Evolutionary conservation across 2,797 vertebrate species (phyloP).

Genomic region (Apogon hyalosoma): DNA sequence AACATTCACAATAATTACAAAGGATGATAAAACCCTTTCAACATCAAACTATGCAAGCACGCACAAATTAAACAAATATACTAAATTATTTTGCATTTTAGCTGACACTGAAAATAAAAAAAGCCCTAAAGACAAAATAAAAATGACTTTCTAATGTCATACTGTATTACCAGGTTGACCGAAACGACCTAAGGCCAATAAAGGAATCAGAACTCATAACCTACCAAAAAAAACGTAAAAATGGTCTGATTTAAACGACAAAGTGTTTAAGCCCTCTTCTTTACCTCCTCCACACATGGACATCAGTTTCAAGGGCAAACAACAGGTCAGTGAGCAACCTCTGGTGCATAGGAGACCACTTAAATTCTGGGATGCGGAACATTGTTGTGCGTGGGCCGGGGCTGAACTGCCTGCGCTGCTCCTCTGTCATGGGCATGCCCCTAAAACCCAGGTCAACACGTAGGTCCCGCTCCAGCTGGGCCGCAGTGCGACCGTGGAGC

Average conservation of each 20-base stretch:
- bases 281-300: slow-evolving; percentile 99
- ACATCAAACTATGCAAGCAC: too few species aligned
- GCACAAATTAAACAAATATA: not conserved
- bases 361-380: slow-evolving; percentile 99
- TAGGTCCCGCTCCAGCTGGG: slow-evolving; percentile 93
- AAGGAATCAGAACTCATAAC: too few species aligned
- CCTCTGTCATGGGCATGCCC: slow-evolving; percentile 98
- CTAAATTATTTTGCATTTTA: not conserved
- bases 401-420: slow-evolving; percentile 97
- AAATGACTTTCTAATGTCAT: too few species aligned
- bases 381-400: slow-evolving; percentile 98
- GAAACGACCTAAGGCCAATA: not conserved
- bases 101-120: too few species aligned
- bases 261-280: not conserved
- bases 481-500: slow-evolving; percentile 90
- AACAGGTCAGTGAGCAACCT: slow-evolving; percentile 96
- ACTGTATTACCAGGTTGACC: not conserved
- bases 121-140: too few species aligned
- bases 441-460: slow-evolving; percentile 96
- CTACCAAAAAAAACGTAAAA: not conserved
- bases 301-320: slow-evolving; percentile 98
- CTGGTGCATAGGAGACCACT: slow-evolving; percentile 99
- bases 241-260: not conserved
- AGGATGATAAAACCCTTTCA: too few species aligned
- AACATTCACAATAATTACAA: too few species aligned